phyloP scores from a whole-genome alignment of 2,888 invertebrate genomes.

The Sepiola atlantica region DNA sequence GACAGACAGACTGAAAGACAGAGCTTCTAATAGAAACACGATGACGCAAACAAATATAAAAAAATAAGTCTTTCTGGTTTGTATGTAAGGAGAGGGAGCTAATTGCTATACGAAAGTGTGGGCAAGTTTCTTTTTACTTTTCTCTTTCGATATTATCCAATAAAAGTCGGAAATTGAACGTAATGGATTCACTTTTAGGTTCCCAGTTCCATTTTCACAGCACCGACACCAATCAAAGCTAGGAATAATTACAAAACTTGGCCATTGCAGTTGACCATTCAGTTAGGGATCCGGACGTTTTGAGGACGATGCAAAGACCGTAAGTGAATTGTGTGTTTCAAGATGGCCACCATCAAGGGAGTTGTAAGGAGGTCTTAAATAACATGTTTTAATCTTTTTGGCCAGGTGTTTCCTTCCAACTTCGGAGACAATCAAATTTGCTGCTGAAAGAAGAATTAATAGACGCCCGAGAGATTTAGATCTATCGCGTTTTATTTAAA shows the following conservation, averaged over 20 bases:
- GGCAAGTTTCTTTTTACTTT: constrained; percentile 17
- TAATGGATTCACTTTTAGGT: constrained; percentile 5
- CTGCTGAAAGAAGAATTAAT: neutral
- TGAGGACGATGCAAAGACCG: neutral
- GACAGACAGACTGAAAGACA: no score
- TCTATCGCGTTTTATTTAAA: neutral
- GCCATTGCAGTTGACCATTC: constrained; percentile 12
- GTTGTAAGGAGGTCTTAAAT: constrained; percentile 32
- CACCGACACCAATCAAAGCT: neutral
- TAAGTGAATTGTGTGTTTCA: neutral
- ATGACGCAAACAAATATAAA: neutral
- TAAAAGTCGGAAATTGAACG: constrained; percentile 3
- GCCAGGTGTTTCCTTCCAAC: neutral
- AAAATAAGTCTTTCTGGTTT: neutral
- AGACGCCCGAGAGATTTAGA: neutral
- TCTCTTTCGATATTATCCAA: constrained; percentile 3
- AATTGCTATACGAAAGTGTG: neutral
- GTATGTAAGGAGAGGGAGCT: neutral
- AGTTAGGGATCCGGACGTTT: neutral
- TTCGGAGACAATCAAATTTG: neutral
- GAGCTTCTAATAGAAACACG: no score
- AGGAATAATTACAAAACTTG: constrained; percentile 21
- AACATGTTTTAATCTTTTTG: constrained; percentile 14
- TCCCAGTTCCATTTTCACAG: neutral
- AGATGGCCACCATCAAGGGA: no score